These are phyloP conservation scores for Cyprinodon brontotheroides DNA, from an alignment of 2,113 vertebrate species.

Conservation along the genomic window DNA sequence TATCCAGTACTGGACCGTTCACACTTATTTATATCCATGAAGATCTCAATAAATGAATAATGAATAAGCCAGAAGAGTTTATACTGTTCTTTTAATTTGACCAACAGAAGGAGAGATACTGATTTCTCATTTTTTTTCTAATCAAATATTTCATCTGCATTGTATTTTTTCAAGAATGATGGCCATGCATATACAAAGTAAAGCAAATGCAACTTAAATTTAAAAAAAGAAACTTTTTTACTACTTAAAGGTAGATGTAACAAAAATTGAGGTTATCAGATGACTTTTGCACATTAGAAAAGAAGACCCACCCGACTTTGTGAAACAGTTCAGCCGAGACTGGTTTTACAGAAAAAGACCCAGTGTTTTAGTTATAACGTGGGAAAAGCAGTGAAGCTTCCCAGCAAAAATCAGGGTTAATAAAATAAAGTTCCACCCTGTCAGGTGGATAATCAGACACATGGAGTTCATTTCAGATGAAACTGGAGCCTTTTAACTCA, in stretches of 20 bases:
- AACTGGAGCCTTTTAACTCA: constrained; percentile 25
- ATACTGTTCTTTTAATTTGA: too few relatives aligned
- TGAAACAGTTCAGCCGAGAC: neutral
- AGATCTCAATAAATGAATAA: too few relatives aligned
- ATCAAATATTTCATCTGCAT: too few relatives aligned
- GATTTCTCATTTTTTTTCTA: too few relatives aligned
- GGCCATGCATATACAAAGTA: too few relatives aligned
- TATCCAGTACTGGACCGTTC: too few relatives aligned
- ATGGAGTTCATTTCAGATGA: constrained; percentile 37
- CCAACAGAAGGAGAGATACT: too few relatives aligned
- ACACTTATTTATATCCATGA: too few relatives aligned
- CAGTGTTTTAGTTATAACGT: neutral
- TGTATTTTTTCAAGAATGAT: too few relatives aligned
- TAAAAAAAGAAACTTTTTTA: neutral
- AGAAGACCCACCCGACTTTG: neutral
- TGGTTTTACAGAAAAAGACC: neutral
- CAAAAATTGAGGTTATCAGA: neutral
- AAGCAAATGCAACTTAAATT: too few relatives aligned
- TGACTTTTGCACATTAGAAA: neutral
- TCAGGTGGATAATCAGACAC: constrained; percentile 51
- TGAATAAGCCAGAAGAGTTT: too few relatives aligned
- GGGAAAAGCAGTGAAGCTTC: constrained; percentile 53
- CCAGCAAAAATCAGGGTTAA: constrained; percentile 53
- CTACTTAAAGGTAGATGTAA: neutral
- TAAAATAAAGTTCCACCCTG: constrained; percentile 62